Evolutionary conservation across 2,797 vertebrate genomes (phyloP).

Genomic region (Zalophus californianus): DNA sequence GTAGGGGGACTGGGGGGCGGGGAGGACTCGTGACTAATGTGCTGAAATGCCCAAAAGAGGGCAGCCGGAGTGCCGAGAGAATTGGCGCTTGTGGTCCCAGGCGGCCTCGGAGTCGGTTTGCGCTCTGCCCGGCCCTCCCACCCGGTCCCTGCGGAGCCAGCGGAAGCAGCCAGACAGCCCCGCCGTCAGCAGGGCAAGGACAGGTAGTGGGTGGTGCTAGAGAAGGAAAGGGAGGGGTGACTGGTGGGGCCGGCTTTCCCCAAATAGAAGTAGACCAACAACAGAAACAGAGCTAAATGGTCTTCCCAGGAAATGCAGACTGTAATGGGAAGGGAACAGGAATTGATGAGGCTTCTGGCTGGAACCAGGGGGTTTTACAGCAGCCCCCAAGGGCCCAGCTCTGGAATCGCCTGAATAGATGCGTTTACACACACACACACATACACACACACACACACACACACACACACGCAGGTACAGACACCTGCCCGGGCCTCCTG

Average conservation of each 20-base stretch:
- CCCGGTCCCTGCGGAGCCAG: fast-evolving
- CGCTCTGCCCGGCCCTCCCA: background rate
- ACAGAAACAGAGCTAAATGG: constrained; percentile 2
- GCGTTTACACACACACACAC: background rate
- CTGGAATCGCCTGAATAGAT: background rate
- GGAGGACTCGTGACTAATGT: background rate
- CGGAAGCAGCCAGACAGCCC: constrained; percentile 37
- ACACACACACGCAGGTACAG: background rate
- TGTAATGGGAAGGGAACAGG: background rate
- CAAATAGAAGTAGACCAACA: constrained; percentile 69
- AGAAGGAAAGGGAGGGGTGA: constrained; percentile 77
- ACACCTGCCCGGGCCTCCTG: background rate
- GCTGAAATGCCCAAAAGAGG: background rate
- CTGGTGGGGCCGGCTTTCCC: constrained; percentile 67
- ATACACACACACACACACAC: no score
- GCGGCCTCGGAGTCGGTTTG: background rate
- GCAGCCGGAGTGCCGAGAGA: background rate
- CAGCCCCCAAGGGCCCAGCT: background rate
- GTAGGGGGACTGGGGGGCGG: background rate
- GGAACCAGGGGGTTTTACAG: background rate
- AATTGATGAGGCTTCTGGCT: background rate
- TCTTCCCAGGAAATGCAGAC: constrained; percentile 67
- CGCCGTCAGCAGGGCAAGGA: background rate
- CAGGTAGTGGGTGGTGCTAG: constrained; percentile 47
- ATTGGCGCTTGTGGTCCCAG: background rate